phyloP scores from a whole-genome alignment of 2,113 vertebrate species.

The Megaleporinus macrocephalus region DNA sequence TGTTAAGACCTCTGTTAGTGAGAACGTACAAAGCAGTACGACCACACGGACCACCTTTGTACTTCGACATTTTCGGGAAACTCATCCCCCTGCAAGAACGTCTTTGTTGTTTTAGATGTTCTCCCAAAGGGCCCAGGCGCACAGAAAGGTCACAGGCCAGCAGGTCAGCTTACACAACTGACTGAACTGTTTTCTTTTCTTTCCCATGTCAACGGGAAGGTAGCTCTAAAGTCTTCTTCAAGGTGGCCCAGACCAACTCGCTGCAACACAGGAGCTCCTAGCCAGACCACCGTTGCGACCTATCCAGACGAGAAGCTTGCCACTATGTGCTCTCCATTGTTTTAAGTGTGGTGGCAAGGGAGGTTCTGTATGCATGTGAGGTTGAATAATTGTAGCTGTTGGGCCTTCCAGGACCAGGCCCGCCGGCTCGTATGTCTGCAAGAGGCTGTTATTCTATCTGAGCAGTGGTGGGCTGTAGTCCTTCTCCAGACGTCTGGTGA shows the following conservation, averaged over 20 bases:
- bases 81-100: not conserved
- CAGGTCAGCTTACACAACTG: constrained; percentile 55
- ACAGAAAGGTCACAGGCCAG: constrained; percentile 18
- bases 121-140: not conserved
- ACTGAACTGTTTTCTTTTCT: constrained; percentile 73
- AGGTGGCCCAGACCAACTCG: constrained; percentile 54
- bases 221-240: constrained; percentile 55
- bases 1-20: not conserved
- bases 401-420: constrained; percentile 34
- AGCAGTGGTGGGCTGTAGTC: constrained; percentile 8
- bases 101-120: constrained; percentile 18
- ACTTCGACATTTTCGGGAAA: not conserved
- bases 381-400: constrained; percentile 42
- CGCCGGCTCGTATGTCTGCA: constrained; percentile 20
- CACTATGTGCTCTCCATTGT: constrained; percentile 29
- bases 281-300: constrained; percentile 57
- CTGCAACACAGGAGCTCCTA: constrained; percentile 40
- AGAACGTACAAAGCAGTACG: not conserved
- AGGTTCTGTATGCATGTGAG: constrained; percentile 30
- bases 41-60: not conserved
- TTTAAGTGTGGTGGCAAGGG: constrained; percentile 30
- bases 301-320: constrained; percentile 57
- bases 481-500: constrained; percentile 44
- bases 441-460: constrained; percentile 49
- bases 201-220: constrained; percentile 50